phyloP scores from a whole-genome alignment of 2,888 invertebrate species.

The Epirrhoe tristata region DNA sequence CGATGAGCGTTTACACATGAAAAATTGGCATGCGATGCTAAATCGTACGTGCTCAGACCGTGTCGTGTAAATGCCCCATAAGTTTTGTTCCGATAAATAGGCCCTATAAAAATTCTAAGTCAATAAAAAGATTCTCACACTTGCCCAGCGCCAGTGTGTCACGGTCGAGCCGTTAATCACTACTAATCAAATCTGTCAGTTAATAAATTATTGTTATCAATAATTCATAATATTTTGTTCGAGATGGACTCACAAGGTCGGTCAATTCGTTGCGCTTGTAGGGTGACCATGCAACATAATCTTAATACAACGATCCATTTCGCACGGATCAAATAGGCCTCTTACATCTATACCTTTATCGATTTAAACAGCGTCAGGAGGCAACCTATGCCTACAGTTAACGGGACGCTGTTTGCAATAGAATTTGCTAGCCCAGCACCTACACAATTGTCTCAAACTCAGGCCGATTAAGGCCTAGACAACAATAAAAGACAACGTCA shows the following conservation, averaged over 20 bases:
- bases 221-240: conserved; percentile 49
- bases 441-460: too few relatives aligned
- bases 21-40: too few relatives aligned
- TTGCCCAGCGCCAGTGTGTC: conserved; percentile 41
- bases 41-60: too few relatives aligned
- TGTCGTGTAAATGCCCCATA: too few relatives aligned
- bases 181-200: conserved; percentile 37
- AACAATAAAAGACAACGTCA: too few relatives aligned
- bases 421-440: too few relatives aligned
- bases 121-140: conserved; percentile 25
- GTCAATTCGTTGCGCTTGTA: conserved; percentile 26
- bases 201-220: conserved; percentile 43
- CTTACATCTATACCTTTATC: neutral
- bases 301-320: neutral
- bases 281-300: conserved; percentile 15
- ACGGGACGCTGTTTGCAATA: too few relatives aligned
- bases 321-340: neutral
- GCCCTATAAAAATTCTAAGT: conserved; percentile 1
- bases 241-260: conserved; percentile 55
- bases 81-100: conserved; percentile 9
- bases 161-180: conserved; percentile 38
- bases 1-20: too few relatives aligned
- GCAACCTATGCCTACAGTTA: too few relatives aligned
- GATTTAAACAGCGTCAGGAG: too few relatives aligned
- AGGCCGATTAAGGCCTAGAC: too few relatives aligned